Base-by-base conservation (phyloP, 1,140 invertebrate genomes). In the Asobara japonica region DNA sequence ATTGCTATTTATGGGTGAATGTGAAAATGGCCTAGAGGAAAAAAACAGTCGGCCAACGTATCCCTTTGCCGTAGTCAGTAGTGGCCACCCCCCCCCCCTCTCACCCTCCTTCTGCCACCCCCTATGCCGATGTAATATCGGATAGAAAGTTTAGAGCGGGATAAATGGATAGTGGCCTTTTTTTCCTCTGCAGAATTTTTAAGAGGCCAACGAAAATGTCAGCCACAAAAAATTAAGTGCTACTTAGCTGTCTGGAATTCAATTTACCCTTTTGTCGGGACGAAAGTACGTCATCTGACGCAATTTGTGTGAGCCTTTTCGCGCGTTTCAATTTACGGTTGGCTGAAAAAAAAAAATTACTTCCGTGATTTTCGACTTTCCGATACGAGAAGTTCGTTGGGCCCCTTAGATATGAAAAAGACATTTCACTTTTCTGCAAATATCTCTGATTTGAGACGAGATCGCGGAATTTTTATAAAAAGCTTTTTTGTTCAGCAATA, bases 121-220 rank as follows among this genome's bases (percentile, higher is more conserved):
- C 61, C 72, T 8, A 62, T 38, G 66, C 65, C 66, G 64, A 56
- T 56, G 51, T 69, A 73, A 69, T 73, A 73, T 69, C 67, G 70
- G 74, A 75, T 75, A 51, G 69, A 72, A 75, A 75, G 20, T 75
- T 75, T 66, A 22, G 66, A 70, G 51, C 70, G 66, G 73, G 74
- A 75, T 69, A 61, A 75, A 75, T 75, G 69, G 65, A 64, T 29
- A 69, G 20, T 65, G 22, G 11, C 30, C 51, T 22, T 25, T 56
- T 56, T 56, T 56, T 56, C 51, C 25, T 56, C 22, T 10, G 8
- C 10, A 2, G 20, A 56, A 13, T 22, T 22, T 22, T 25, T 5
- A 10, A 10, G 51, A 56, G 18, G 25, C 13, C 8, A 56, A 56
- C 22, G 25, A 51, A 56, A 25, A 56, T 8, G 45, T 18, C n/a